Evolutionary conservation across 2,888 invertebrate genomes (phyloP), one percentile per base, ranked within the genome.

Genomic region (Cecidostiba fungosa): DNA sequence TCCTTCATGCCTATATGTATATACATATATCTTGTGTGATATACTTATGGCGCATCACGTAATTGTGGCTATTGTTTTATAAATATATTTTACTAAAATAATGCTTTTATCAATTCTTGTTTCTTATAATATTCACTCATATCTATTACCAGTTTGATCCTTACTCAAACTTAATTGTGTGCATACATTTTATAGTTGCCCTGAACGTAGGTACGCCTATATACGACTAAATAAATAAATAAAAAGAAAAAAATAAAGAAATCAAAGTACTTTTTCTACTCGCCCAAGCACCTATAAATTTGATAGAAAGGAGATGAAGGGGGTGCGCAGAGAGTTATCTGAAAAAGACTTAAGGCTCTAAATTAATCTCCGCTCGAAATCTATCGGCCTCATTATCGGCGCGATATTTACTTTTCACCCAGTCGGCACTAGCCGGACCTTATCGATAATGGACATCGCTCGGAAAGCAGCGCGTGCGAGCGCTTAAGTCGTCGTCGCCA

Each of bases 361-460:
- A 86, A 86, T 86, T 80, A 84, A 86, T 86, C 86, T 86, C 77
- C 73, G 0, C 23, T 19, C 50, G 26, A 19, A 32, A 86, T 84
- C 86, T 80, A 66, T 77, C 72, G 72, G 14, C 4, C 66, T 74
- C 69, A 79, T 84, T 82, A 82, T 76, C 78, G 59, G 43, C 32
- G 29, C 59, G 29, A 73, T 78, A 82, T 85, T 85, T 82, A 82
- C 77, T 66, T 82, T 76, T 69, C 77, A 23, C 43, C 26, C 74
- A 19, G 8, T 59, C 23, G 54, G 29, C 66, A 29, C 66, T 66
- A 19, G 70, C 70, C 72, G 36, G 23, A 10, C 23, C 80, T 83
- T 87, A 87, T 87, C 87, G 87, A 87, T 87, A 87, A 87, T 87
- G 69, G 85, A 69, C 85, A 87, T 87, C 87, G 54, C 19, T 19